Evolutionary conservation across 2,888 invertebrate species (phyloP), one percentile per base, ranked within the genome.

Genomic region (Pristionchus exspectatus): DNA sequence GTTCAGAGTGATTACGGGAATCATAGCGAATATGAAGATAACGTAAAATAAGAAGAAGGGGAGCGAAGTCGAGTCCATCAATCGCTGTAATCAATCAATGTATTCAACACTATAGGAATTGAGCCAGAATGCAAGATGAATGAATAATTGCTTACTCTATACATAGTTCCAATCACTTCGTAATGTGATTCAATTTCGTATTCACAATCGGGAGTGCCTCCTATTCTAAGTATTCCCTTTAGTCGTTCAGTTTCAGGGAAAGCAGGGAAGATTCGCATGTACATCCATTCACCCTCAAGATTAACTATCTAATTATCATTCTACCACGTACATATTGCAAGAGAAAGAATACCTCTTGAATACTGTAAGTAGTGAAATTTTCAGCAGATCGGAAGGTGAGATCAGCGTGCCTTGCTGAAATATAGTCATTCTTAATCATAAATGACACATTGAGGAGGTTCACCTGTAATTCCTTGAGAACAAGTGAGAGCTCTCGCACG

Each of bases 151-250:
- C 44, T 33, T 24, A 86, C 66, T 33, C 38, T 86, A 44, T 86
- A 86, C 44, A 63, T 21, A 38, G 63, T 66, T 5, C 38, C 86
- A 66, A 38, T 66, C 63, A 86, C 33, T 14, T 86, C 84, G 21
- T 12, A 56, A 18, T 24, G 63, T 16, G 86, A 9, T 24, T 63
- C 86, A n/a, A 86, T n/a, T 86, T 86, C 86, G 30, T 86, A 86
- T 66, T 63, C 59, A 44, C 86, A 86, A 7, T 63, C 86, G n/a
- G 66, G 63, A 56, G 63, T 86, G 12, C 86, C 86, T 21, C 86
- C 66, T n/a, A 86, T 66, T 44, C 24, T 50, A 0, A 86, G 18
- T n/a, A 24, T 27, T 86, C 86, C 86, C 66, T 86, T 86, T 5
- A 86, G 66, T 30, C 38, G 21, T 3, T 63, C 18, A 44, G 63